Conservation (phyloP, 2,888 invertebrate species). For the Sphaerophoria rueppellii region DNA sequence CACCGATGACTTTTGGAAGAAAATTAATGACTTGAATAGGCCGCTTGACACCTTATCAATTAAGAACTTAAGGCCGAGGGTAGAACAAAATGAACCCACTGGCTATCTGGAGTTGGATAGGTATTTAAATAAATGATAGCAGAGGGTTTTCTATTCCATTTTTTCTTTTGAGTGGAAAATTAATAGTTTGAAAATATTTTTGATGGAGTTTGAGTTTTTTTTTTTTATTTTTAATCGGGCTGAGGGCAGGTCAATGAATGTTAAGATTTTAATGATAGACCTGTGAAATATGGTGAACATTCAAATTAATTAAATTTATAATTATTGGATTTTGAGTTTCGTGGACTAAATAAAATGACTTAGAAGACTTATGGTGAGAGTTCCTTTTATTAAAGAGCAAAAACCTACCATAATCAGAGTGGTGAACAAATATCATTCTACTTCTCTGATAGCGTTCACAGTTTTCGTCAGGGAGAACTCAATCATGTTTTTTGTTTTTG, state of each 20-base stretch:
- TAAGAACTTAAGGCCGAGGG: slow-evolving; percentile 39
- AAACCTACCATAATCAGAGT: no score
- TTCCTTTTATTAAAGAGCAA: no score
- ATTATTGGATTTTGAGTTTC: no score
- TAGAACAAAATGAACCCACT: slow-evolving; percentile 9
- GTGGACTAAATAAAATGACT: no score
- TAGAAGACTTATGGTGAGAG: no score
- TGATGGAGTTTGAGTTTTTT: slow-evolving; percentile 11
- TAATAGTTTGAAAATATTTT: slow-evolving; percentile 19
- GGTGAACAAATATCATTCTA: no score
- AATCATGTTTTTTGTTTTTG: no score
- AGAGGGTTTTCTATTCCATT: background rate
- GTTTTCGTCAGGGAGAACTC: no score
- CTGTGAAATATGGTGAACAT: no score
- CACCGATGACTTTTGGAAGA: background rate
- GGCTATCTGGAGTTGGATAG: slow-evolving; percentile 18
- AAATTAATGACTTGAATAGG: slow-evolving; percentile 49
- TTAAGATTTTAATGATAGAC: background rate
- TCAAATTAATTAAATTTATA: no score
- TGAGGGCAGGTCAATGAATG: slow-evolving; percentile 28
- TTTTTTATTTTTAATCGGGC: background rate
- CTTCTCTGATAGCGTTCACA: no score
- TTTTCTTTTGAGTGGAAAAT: background rate
- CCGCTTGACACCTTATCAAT: slow-evolving; percentile 68
- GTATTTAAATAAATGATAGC: slow-evolving; percentile 28